phyloP scores from a whole-genome alignment of 2,113 vertebrate species.

The Corydoras sp. region DNA sequence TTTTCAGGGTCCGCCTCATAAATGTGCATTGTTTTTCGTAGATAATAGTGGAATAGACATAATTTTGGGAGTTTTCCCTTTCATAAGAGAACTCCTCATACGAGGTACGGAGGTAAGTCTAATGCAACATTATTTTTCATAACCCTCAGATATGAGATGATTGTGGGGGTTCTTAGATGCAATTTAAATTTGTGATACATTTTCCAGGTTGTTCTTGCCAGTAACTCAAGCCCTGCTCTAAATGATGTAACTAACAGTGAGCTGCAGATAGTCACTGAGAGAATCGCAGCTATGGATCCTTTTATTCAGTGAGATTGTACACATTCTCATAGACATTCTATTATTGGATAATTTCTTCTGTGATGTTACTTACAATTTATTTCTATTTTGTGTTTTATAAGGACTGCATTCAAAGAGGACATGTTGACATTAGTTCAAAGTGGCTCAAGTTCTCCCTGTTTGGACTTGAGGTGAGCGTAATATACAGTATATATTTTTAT shows the following conservation, averaged over 20 bases:
- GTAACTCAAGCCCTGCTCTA: constrained; percentile 91
- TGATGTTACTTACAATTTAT: background rate
- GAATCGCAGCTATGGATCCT: constrained; percentile 85
- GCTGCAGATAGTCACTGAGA: constrained; percentile 81
- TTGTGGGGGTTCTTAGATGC: background rate
- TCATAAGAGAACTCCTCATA: constrained; percentile 94
- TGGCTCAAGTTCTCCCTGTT: constrained; percentile 90
- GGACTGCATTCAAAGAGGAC: constrained; percentile 75
- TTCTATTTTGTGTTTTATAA: constrained; percentile 42
- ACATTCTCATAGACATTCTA: background rate
- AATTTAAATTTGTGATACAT: background rate
- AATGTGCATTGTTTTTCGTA: constrained; percentile 99
- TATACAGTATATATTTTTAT: background rate
- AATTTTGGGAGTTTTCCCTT: constrained; percentile 97
- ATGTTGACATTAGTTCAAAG: constrained; percentile 82
- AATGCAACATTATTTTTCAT: background rate
- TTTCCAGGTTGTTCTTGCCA: constrained; percentile 85
- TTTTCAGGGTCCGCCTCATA: constrained; percentile 96
- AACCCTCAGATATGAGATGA: background rate
- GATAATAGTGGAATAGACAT: constrained; percentile 99
- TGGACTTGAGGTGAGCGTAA: constrained; percentile 82
- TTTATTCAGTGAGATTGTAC: constrained; percentile 74
- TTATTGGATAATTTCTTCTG: background rate
- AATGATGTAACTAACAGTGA: constrained; percentile 93
- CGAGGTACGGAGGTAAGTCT: constrained; percentile 87